Base-by-base conservation (phyloP, 2,888 invertebrate genomes). In the Crocallis elinguaria region DNA sequence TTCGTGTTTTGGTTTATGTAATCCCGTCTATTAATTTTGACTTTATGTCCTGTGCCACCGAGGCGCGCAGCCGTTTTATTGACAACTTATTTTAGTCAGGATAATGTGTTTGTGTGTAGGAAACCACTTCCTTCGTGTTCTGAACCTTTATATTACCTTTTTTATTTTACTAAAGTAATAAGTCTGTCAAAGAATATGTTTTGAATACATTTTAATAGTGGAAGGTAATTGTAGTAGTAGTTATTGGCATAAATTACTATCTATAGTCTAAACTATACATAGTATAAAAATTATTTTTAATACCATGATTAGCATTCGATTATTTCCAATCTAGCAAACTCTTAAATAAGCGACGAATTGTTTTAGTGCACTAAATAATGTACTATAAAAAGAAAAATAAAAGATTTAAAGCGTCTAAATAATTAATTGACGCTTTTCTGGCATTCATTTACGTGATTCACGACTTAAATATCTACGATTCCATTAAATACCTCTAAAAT, bases 1-100 rank as follows among this genome's bases (percentile, higher is more conserved):
- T 66, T 69, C 53, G 66, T 83, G 82, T 84, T 86, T 84, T 75
- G 74, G 80, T 84, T 82, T 46, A 73, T 72, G 58, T 82, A 84
- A 86, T 82, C 81, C 75, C 60, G 58, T 39, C 71, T 70, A 84
- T 81, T 82, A 84, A 79, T 76, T 74, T 69, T 60, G 64, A 68
- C 66, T 73, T 79, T 75, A 77, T 75, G 61, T 70, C 58, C 62
- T 60, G 52, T 49, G 61, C 36, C 60, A 60, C 49, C 53, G 29
- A 52, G 50, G 45, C 64, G 59, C 1, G 21, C 52, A 52, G 61
- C 62, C 60, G 64, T 65, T 73, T 73, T 71, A 71, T 65, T 66
- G 64, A 63, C 58, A 60, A 64, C 61, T 60, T 69, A 67, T 73
- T 73, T 67, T 58, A 55, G 57, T 63, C 42, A 36, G 46, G 64